These are phyloP conservation scores for Halcyon senegalensis DNA, from an alignment of 2,113 vertebrate species.

Conservation along the genomic window DNA sequence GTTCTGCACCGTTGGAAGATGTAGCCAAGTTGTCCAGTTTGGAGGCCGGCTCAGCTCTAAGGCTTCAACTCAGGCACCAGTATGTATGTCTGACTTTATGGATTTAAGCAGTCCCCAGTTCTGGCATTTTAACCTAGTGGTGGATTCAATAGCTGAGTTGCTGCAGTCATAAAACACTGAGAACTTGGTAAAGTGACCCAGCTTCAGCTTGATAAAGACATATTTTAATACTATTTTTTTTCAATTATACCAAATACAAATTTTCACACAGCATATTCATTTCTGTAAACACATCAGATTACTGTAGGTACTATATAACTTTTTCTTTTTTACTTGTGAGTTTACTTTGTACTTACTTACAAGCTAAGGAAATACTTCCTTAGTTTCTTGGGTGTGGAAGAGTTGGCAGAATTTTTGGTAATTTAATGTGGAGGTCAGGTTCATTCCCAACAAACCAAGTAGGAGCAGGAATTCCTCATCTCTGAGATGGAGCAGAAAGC, in stretches of 20 bases:
- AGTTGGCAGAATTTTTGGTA: slow-evolving; percentile 67
- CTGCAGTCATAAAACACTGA: not conserved
- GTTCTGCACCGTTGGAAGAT: not conserved
- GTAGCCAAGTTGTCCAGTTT: not conserved
- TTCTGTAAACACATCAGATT: not conserved
- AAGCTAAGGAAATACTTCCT: not conserved
- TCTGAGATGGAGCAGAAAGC: slow-evolving; percentile 59
- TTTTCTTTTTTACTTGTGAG: slow-evolving; percentile 20
- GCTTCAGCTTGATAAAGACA: not conserved
- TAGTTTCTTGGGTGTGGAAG: slow-evolving; percentile 45
- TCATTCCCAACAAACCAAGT: slow-evolving; percentile 69
- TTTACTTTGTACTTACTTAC: not conserved
- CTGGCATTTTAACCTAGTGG: not conserved
- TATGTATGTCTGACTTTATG: not conserved
- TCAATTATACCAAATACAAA: not conserved
- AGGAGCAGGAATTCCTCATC: slow-evolving; percentile 65
- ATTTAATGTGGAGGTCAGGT: slow-evolving; percentile 46
- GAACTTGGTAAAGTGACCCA: not conserved
- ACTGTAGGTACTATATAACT: not conserved
- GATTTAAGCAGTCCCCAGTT: not conserved
- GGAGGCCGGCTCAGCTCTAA: not conserved
- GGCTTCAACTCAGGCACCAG: not conserved
- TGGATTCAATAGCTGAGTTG: not conserved
- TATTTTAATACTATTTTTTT: not conserved
- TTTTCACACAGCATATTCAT: not conserved